Evolutionary conservation across 1,140 invertebrate species (phyloP), one percentile per base, ranked within the genome.

Genomic region (Lamellibrachia luymesi): DNA sequence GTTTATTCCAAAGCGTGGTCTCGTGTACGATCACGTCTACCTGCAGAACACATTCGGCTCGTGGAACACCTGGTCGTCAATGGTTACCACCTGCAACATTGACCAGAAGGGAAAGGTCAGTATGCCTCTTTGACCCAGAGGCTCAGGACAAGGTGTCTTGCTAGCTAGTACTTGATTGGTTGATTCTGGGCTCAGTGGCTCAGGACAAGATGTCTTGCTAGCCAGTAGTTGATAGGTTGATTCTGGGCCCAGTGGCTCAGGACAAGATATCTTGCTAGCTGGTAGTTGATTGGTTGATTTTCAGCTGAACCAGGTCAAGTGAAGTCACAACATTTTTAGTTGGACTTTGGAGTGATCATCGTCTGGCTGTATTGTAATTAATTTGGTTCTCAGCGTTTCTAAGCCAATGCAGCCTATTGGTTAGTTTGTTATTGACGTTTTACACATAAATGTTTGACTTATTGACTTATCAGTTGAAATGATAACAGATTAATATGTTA

Each of bases 1-100:
- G 25, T 50, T 94, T 22, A 96, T 98, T 51, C 98, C 94, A 0
- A 93, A 94, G 0, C 98, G 98, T 38, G 95, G 95, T 2, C 94
- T 95, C 0, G 94, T 96, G 2, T 96, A 94, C 94, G 96, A 96
- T 92, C 95, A 96, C 94, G 95, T 96, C 1, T 96, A 96, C 93
- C 93, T 94, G 91, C 95, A 94, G 92, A 95, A 95, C 89, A 95
- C 94, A 93, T 96, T 96, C 17, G 94, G 94, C 27, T 95, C 95
- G 17, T 96, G 96, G 96, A 93, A 94, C 56, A 94, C 94, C 8
- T 96, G 96, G 96, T 94, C 93, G 80, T 95, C 93, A 92, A 94
- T 96, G 27, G 95, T 96, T 13, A 93, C 94, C 49, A 80, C 2
- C 2, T 80, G 64, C 25, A 80, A 93, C 94, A 51, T 93, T 95